Percentiles rank a stretch among this genome's conserved stretches.
Conservation (phyloP, 2,888 invertebrate species). For the Oxycera nigricornis region DNA sequence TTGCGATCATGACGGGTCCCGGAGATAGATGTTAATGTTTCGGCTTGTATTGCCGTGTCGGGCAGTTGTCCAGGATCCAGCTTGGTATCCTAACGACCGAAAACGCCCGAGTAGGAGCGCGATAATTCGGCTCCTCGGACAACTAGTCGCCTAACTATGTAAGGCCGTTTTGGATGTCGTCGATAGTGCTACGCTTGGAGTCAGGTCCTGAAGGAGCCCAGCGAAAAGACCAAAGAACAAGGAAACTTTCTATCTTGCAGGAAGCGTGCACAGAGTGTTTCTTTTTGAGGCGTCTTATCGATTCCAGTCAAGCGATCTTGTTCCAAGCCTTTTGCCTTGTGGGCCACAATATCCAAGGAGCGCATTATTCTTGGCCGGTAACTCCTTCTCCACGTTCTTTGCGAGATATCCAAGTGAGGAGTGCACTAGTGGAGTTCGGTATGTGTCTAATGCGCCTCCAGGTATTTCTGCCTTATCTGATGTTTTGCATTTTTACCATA, state of each 20-base stretch:
- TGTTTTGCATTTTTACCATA: conserved; percentile 46
- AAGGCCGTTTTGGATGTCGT: conserved; percentile 1
- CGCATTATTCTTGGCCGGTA: not conserved
- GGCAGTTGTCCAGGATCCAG: not conserved
- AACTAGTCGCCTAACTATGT: conserved; percentile 15
- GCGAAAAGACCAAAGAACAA: not conserved
- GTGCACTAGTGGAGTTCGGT: conserved; percentile 28
- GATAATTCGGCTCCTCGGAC: not conserved
- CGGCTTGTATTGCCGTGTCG: not conserved
- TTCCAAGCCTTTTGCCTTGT: conserved; percentile 26
- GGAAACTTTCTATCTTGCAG: not conserved
- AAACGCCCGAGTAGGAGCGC: conserved; percentile 25
- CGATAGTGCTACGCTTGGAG: conserved; percentile 14
- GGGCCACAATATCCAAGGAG: conserved; percentile 10
- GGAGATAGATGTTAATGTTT: conserved; percentile 21
- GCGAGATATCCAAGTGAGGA: not conserved
- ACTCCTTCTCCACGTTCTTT: conserved; percentile 24
- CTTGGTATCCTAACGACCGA: conserved; percentile 27
- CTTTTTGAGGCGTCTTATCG: conserved; percentile 51
- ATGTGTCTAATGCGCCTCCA: conserved; percentile 43
- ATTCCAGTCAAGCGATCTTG: conserved; percentile 53
- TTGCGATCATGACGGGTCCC: conserved; percentile 11
- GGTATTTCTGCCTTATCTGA: conserved; percentile 45
- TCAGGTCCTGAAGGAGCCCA: not conserved
- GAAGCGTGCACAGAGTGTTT: conserved; percentile 55